Evolutionary conservation across 1,140 invertebrate genomes (phyloP).

Genomic region (Colletes gigas): DNA sequence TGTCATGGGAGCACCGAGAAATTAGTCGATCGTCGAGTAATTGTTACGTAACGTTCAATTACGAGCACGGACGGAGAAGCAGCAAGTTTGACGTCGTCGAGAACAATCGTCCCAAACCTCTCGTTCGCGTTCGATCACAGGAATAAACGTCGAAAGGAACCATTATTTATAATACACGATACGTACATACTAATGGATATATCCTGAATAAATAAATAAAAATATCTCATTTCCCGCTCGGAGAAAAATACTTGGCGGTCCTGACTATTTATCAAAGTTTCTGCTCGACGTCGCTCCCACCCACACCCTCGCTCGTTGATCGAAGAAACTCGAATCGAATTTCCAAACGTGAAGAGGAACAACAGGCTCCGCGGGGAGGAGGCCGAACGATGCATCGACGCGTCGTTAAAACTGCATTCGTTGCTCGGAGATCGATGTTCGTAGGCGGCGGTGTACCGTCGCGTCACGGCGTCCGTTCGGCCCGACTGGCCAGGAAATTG

Average conservation of each 20-base stretch:
- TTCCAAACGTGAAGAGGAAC: neutral
- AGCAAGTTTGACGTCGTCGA: too few species aligned
- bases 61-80: too few species aligned
- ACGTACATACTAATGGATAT: too few species aligned
- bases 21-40: too few species aligned
- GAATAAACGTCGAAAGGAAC: too few species aligned
- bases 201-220: too few species aligned
- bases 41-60: too few species aligned
- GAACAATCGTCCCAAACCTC: too few species aligned
- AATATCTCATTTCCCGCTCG: neutral
- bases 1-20: too few species aligned
- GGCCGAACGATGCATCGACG: conserved; percentile 43
- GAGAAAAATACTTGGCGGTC: neutral
- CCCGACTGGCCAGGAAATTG: conserved; percentile 69
- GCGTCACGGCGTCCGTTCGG: conserved; percentile 38
- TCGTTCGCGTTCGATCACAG: too few species aligned
- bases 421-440: conserved; percentile 46
- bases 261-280: conserved; percentile 5
- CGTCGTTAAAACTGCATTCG: conserved; percentile 54
- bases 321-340: neutral
- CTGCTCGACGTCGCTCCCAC: neutral
- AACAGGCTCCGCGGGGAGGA: neutral
- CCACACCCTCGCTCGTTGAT: neutral
- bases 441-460: conserved; percentile 16
- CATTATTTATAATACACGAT: too few species aligned